Conservation (phyloP, 2,888 invertebrate species). For the Phengaris alcon region DNA sequence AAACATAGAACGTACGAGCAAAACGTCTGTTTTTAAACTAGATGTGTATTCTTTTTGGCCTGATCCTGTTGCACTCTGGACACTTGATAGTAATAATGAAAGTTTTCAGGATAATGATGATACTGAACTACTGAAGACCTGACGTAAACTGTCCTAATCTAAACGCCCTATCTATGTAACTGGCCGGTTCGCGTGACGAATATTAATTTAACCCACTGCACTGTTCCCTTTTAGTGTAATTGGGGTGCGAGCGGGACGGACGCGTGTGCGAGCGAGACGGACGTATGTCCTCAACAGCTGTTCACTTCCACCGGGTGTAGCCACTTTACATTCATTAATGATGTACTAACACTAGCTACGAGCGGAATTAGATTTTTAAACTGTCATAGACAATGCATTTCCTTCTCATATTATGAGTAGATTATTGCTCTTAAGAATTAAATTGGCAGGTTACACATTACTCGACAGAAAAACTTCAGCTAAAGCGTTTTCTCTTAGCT, state of each 20-base stretch:
- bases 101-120: too few species aligned
- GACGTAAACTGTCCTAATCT: background rate
- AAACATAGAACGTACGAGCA: too few species aligned
- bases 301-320: slow-evolving; percentile 39
- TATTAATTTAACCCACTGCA: slow-evolving; percentile 25
- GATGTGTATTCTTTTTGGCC: too few species aligned
- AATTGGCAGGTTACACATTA: too few species aligned
- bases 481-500: too few species aligned
- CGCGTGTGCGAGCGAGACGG: slow-evolving; percentile 12
- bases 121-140: too few species aligned
- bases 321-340: slow-evolving; percentile 39
- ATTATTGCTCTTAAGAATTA: too few species aligned
- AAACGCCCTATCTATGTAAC: slow-evolving; percentile 16
- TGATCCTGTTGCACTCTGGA: too few species aligned
- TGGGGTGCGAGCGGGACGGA: slow-evolving; percentile 22
- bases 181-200: slow-evolving; percentile 20
- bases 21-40: too few species aligned
- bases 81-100: too few species aligned
- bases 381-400: background rate
- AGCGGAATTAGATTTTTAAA: slow-evolving; percentile 4
- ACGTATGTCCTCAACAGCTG: slow-evolving; percentile 32
- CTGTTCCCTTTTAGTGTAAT: slow-evolving; percentile 27
- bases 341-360: slow-evolving; percentile 24
- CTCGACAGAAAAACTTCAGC: too few species aligned
- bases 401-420: too few species aligned